Evolutionary conservation across 1,140 invertebrate genomes (phyloP).

Genomic region (Stenopsyche tienmushanensis): DNA sequence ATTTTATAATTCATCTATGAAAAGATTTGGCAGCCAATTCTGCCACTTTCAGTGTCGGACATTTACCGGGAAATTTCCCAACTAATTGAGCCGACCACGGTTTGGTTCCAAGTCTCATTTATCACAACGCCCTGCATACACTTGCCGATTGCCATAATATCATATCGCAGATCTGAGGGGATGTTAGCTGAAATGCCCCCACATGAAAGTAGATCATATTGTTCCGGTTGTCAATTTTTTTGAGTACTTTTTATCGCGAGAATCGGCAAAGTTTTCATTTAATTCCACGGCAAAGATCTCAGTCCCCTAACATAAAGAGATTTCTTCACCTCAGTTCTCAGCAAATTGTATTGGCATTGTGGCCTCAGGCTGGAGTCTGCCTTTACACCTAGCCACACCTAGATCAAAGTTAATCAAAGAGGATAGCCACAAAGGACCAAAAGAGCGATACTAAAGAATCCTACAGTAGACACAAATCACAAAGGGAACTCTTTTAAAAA

Average conservation of each 20-base stretch:
- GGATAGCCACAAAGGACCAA: conserved; percentile 41
- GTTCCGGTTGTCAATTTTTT: too few species aligned
- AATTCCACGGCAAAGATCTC: background rate
- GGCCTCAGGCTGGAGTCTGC: conserved; percentile 19
- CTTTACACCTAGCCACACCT: conserved; percentile 31
- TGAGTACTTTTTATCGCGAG: too few species aligned
- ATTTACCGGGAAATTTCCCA: background rate
- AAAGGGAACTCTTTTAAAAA: conserved; percentile 2
- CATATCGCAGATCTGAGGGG: too few species aligned
- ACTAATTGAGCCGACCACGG: background rate
- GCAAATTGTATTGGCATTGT: conserved; percentile 37
- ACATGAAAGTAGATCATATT: too few species aligned
- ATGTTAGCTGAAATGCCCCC: too few species aligned
- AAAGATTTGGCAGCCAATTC: background rate
- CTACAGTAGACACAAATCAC: conserved; percentile 11
- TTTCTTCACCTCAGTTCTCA: conserved; percentile 22
- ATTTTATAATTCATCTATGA: background rate
- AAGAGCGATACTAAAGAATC: conserved; percentile 29
- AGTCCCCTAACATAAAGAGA: conserved; percentile 11
- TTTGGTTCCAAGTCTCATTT: background rate
- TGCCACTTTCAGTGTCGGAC: background rate
- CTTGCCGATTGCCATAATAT: too few species aligned
- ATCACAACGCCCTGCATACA: too few species aligned
- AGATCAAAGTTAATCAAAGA: conserved; percentile 43
- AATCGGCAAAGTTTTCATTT: background rate